Conservation (phyloP, 2,797 vertebrate species). For the Helostoma temminkii region DNA sequence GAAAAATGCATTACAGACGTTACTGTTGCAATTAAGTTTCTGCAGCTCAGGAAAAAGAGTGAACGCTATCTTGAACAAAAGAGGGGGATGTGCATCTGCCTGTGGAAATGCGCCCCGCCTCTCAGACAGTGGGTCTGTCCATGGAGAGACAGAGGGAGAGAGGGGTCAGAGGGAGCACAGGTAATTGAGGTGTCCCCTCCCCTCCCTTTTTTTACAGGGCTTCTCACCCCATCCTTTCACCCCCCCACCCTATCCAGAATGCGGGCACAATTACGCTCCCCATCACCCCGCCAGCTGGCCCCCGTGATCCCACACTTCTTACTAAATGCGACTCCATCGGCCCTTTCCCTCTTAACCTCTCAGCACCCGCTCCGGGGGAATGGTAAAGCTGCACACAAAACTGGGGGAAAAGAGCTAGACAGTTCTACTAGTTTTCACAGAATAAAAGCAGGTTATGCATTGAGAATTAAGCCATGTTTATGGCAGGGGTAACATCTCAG, state of each 20-base stretch:
- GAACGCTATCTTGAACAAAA: conserved; percentile 74
- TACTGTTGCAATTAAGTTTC: conserved; percentile 73
- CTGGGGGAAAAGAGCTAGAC: conserved; percentile 50
- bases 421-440: conserved; percentile 69
- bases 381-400: conserved; percentile 71
- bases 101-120: conserved; percentile 74
- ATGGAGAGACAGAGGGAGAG: conserved; percentile 79
- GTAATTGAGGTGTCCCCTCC: conserved; percentile 89
- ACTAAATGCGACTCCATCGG: conserved; percentile 81
- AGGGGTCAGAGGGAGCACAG: conserved; percentile 84
- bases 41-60: conserved; percentile 50
- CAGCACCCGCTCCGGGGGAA: conserved; percentile 81
- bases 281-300: conserved; percentile 86
- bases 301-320: conserved; percentile 83
- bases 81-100: conserved; percentile 78
- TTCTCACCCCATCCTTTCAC: conserved; percentile 82
- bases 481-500: conserved; percentile 11
- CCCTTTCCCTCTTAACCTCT: conserved; percentile 85
- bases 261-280: conserved; percentile 87
- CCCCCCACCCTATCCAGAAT: conserved; percentile 80
- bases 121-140: conserved; percentile 76
- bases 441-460: conserved; percentile 44
- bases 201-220: conserved; percentile 76
- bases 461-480: conserved; percentile 45
- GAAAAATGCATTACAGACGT: conserved; percentile 45